phyloP scores from a whole-genome alignment of 2,888 invertebrate genomes.

The Clepsis dumicolana region DNA sequence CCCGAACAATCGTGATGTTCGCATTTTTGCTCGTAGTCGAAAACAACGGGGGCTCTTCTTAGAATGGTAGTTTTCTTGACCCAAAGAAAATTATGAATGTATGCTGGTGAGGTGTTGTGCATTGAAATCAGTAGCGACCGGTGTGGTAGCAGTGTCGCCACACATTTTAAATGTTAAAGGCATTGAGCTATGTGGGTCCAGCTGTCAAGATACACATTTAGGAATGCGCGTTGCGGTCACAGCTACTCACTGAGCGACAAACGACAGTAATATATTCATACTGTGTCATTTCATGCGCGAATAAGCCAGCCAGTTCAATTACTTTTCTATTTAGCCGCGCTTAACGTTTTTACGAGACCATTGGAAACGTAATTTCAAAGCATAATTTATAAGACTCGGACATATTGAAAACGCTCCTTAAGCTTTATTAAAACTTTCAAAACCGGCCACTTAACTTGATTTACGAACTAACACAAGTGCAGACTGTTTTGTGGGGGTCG shows the following conservation, averaged over 20 bases:
- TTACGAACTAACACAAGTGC: slow-evolving; percentile 54
- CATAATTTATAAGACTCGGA: slow-evolving; percentile 29
- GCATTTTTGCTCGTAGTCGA: slow-evolving; percentile 48
- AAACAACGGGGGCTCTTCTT: slow-evolving; percentile 59
- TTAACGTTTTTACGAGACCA: slow-evolving; percentile 21
- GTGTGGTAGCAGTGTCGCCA: slow-evolving; percentile 57
- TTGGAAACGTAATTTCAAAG: slow-evolving; percentile 17
- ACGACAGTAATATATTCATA: slow-evolving; percentile 37
- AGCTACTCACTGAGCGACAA: slow-evolving; percentile 2
- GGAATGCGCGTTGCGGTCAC: slow-evolving; percentile 56
- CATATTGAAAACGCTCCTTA: slow-evolving; percentile 32
- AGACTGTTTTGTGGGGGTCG: slow-evolving; percentile 58
- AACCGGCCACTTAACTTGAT: slow-evolving; percentile 55
- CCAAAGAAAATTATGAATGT: slow-evolving; percentile 81
- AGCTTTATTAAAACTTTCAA: slow-evolving; percentile 35
- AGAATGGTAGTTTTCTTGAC: slow-evolving; percentile 72
- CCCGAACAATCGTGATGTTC: slow-evolving; percentile 53
- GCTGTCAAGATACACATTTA: slow-evolving; percentile 51
- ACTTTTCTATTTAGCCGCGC: slow-evolving; percentile 23
- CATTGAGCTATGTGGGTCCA: slow-evolving; percentile 60
- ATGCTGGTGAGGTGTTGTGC: slow-evolving; percentile 54
- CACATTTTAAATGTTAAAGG: slow-evolving; percentile 65
- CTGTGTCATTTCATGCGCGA: slow-evolving; percentile 14
- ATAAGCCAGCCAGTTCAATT: slow-evolving; percentile 26
- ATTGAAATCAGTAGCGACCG: slow-evolving; percentile 66